phyloP scores from a whole-genome alignment of 2,888 invertebrate species.

The Oscheius myriophilus region DNA sequence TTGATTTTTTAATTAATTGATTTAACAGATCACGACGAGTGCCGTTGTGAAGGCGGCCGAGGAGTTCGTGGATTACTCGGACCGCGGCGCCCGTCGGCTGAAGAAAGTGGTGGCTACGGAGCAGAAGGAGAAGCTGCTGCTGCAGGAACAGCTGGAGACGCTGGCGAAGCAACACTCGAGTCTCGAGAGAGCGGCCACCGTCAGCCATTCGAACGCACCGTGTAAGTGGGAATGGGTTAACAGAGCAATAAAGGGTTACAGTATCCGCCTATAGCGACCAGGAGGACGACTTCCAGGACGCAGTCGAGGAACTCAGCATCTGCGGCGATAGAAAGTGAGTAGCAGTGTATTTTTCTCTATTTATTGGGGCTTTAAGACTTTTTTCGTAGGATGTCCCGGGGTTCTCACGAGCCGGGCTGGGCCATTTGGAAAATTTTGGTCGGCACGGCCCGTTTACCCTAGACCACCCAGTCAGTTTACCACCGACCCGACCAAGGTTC shows the following conservation, averaged over 20 bases:
- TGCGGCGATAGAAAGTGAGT: constrained; percentile 6
- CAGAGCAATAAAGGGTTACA: constrained; percentile 59
- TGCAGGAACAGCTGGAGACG: constrained; percentile 89
- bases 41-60: constrained; percentile 94
- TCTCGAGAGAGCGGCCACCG: constrained; percentile 83
- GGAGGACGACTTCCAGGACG: constrained; percentile 79
- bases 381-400: no score
- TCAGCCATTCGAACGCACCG: constrained; percentile 27
- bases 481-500: no score
- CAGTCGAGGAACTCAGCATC: constrained; percentile 72
- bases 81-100: constrained; percentile 90
- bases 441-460: no score
- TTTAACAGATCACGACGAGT: constrained; percentile 61
- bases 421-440: no score
- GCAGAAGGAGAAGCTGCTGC: constrained; percentile 43
- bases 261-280: constrained; percentile 58
- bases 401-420: no score
- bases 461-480: no score
- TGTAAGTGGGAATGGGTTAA: neutral
- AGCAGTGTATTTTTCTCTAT: no score
- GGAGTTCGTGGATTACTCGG: constrained; percentile 89
- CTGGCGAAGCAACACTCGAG: constrained; percentile 95
- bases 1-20: no score
- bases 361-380: no score
- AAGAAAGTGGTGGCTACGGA: constrained; percentile 78